Base-by-base conservation (phyloP, 2,888 invertebrate genomes). In the Acanthoscelides obtectus region DNA sequence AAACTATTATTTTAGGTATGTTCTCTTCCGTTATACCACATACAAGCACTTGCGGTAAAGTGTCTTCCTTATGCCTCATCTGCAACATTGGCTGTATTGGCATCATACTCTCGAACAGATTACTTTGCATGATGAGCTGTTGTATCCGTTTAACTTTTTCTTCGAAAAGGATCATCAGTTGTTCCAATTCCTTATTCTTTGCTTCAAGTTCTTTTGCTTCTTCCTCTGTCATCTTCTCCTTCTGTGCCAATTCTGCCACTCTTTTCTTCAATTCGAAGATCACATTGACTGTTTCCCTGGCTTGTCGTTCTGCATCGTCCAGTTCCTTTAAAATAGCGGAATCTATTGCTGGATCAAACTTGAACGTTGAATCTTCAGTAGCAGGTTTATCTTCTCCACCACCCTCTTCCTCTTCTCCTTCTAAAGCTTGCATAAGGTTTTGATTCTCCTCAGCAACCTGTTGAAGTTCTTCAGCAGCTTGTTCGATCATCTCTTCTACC, bases 141-240 rank as follows among this genome's bases (percentile, higher is more conserved):
- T 90, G 89, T 64, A 91, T 86, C 67, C 85, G 87, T 78, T 86
- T 87, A 0, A 91, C 91, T 73, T 90, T 88, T 20, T 87, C 85
- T 75, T 91, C 91, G 73, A 91, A 89, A 65, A 90, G 86, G 21
- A 87, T 86, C 87, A 91, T 87, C 79, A 90, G 91, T 2, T 87
- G 85, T 70, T 89, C 87, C 0, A 92, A 83, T 72, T 88, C 81
- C 22, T 87, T 87, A 76, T 91, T 90, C 69, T 90, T 87, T 64
- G 88, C 86, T 27, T 88, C 88, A 12, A 91, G 81, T 75, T 87
- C 87, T 71, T 84, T 84, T 0, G 89, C 87, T 77, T 92, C 91
- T 0, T 84, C 84, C 67, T 90, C 88, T 0, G 88, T 88, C 79
- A 91, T 84, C 70, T 86, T 85, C 2, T 87, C 79, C 85, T 91